These are phyloP conservation scores for Maniola jurtina DNA, from an alignment of 1,140 invertebrate genomes.

Conservation along the genomic window DNA sequence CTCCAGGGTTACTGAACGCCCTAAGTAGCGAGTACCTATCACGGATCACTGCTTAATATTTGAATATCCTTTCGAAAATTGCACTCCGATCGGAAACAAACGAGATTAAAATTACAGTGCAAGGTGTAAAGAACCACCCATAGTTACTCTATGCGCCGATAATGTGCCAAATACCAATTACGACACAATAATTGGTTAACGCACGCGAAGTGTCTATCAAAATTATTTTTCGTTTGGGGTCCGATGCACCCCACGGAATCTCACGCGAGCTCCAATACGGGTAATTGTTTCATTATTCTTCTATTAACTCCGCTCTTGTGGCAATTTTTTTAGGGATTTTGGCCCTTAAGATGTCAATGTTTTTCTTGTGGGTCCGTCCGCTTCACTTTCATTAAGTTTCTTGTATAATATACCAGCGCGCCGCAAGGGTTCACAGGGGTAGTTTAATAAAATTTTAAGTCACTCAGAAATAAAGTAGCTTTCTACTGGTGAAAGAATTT, in stretches of 20 bases:
- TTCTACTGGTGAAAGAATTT: no score
- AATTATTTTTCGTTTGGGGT: constrained; percentile 66
- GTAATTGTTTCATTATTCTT: constrained; percentile 78
- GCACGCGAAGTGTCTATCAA: constrained; percentile 76
- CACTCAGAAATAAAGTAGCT: no score
- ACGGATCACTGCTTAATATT: no score
- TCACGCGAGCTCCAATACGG: constrained; percentile 67
- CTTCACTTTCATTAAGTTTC: background rate
- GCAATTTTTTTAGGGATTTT: constrained; percentile 55
- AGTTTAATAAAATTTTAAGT: no score
- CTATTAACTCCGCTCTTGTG: constrained; percentile 69
- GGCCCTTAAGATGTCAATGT: constrained; percentile 15
- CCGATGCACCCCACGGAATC: constrained; percentile 57
- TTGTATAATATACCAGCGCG: no score
- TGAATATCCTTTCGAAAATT: constrained; percentile 33
- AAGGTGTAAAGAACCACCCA: constrained; percentile 63
- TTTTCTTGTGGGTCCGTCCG: background rate
- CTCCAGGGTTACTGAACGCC: no score
- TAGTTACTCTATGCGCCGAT: constrained; percentile 56
- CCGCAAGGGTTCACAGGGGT: no score
- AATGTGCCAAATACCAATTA: constrained; percentile 72
- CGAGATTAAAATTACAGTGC: constrained; percentile 48
- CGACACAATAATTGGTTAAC: constrained; percentile 57
- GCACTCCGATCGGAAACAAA: constrained; percentile 46
- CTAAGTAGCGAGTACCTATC: no score